phyloP scores from a whole-genome alignment of 1,140 invertebrate species.

The Ostrea edulis region DNA sequence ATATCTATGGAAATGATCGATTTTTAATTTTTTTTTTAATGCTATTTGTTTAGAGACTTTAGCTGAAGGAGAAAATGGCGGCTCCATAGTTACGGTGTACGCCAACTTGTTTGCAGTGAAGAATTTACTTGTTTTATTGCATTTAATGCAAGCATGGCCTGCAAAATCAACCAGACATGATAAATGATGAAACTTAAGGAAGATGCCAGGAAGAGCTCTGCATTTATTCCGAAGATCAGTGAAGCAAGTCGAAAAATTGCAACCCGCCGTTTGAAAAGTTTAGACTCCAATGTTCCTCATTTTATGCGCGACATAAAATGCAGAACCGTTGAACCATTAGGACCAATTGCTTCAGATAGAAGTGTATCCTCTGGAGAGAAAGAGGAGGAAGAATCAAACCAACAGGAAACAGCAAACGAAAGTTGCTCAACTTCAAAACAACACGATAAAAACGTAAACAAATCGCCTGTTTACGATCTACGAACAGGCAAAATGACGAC shows the following conservation, averaged over 20 bases:
- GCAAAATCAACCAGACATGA: conserved; percentile 56
- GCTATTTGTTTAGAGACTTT: conserved; percentile 11
- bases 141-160: conserved; percentile 49
- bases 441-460: conserved; percentile 39
- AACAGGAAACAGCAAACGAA: background rate
- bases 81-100: conserved; percentile 67
- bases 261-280: conserved; percentile 57
- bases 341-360: conserved; percentile 54
- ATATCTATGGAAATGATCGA: too few species aligned
- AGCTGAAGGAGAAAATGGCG: conserved; percentile 61
- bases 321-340: conserved; percentile 60
- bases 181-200: conserved; percentile 70
- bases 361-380: background rate
- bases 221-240: conserved; percentile 71
- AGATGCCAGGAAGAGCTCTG: conserved; percentile 60
- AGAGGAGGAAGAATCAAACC: conserved; percentile 37
- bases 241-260: conserved; percentile 70
- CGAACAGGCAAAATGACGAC: conserved; percentile 58
- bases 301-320: conserved; percentile 70
- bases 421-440: conserved; percentile 31
- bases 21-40: too few species aligned
- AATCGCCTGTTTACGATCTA: conserved; percentile 18
- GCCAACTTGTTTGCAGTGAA: conserved; percentile 38
- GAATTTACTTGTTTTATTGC: conserved; percentile 44
- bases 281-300: conserved; percentile 60